phyloP scores from a whole-genome alignment of 2,113 vertebrate genomes.

The Alligator mississippiensis region DNA sequence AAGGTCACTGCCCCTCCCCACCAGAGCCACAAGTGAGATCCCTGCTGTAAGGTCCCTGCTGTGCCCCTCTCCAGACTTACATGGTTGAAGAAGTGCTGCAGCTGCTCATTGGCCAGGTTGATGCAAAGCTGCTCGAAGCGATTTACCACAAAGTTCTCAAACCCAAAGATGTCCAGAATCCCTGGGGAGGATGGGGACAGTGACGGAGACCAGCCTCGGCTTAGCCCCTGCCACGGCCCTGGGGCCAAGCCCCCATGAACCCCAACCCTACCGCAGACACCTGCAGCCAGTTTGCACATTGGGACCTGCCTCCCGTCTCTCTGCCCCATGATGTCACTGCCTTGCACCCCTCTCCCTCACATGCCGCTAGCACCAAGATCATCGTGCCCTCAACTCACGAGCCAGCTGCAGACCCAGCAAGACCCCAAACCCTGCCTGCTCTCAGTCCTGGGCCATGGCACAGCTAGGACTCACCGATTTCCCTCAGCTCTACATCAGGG shows the following conservation, averaged over 20 bases:
- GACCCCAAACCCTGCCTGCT: background rate
- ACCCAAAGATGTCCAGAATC: constrained; percentile 85
- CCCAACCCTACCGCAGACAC: background rate
- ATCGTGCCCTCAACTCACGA: background rate
- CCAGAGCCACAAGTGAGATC: background rate
- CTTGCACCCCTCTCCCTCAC: background rate
- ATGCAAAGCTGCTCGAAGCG: constrained; percentile 84
- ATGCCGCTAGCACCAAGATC: background rate
- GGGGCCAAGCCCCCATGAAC: background rate
- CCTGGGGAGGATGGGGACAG: constrained; percentile 57
- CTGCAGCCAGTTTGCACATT: background rate
- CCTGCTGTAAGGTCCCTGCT: background rate
- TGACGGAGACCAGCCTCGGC: background rate
- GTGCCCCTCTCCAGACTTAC: constrained; percentile 62
- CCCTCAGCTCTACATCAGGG: constrained; percentile 67
- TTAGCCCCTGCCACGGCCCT: background rate
- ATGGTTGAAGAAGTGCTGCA: constrained; percentile 85
- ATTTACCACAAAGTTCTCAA: constrained; percentile 85
- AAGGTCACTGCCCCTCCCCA: background rate
- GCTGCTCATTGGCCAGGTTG: constrained; percentile 85
- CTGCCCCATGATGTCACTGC: background rate
- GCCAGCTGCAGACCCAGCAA: accelerated
- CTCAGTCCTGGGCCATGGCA: accelerated
- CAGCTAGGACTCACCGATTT: constrained; percentile 77
- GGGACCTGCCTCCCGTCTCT: background rate